Conservation (phyloP, 2,888 invertebrate species). For the Nezara viridula region DNA sequence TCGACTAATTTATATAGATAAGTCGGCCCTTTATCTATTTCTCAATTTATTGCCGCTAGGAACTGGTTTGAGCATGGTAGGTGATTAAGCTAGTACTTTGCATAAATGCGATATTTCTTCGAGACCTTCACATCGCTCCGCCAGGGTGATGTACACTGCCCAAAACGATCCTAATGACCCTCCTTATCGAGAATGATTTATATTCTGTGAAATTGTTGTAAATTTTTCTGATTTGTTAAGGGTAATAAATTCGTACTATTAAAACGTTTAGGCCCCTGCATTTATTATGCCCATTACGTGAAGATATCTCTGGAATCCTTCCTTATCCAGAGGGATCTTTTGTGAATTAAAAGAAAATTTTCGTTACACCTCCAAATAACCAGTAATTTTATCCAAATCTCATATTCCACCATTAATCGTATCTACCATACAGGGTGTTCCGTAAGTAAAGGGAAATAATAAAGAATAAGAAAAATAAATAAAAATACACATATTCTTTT, state of each 20-base stretch:
- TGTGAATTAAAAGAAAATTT: neutral
- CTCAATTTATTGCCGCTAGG: neutral
- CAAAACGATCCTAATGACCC: neutral
- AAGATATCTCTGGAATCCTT: neutral
- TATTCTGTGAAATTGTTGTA: neutral
- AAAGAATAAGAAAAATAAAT: no score
- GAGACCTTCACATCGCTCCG: neutral
- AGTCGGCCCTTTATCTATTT: slow-evolving; percentile 18
- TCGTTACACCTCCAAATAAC: neutral
- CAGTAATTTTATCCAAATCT: neutral
- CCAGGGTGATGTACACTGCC: neutral
- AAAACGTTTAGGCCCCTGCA: neutral
- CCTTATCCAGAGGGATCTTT: neutral
- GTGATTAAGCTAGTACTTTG: neutral
- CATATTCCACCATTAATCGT: neutral
- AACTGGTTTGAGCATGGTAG: neutral
- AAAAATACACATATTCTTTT: no score
- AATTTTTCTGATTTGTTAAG: slow-evolving; percentile 1
- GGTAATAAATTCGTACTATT: neutral
- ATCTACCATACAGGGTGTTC: no score
- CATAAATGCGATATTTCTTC: neutral
- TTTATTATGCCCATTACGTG: neutral
- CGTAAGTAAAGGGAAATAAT: no score
- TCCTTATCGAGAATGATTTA: neutral
- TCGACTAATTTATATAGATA: slow-evolving; percentile 18